phyloP scores from a whole-genome alignment of 2,113 vertebrate species.

The Tichodroma muraria region DNA sequence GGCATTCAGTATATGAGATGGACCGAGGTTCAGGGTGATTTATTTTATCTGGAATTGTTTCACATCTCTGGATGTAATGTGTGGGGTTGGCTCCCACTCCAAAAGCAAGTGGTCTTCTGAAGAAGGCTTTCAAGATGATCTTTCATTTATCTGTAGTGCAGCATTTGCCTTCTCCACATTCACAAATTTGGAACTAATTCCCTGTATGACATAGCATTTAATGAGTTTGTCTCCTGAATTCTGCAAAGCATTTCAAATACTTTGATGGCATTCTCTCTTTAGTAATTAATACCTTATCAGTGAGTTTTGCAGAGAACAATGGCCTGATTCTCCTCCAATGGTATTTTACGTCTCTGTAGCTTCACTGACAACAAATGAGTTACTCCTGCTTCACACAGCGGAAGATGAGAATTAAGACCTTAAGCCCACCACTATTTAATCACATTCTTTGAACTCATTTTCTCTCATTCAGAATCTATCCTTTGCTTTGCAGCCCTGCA shows the following conservation, averaged over 20 bases:
- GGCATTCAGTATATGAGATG: neutral
- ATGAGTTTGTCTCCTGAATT: slow-evolving; percentile 56
- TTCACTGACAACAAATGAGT: slow-evolving; percentile 21
- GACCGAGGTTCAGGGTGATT: slow-evolving; percentile 38
- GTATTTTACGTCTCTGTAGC: slow-evolving; percentile 33
- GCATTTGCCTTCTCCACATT: neutral
- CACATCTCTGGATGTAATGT: neutral
- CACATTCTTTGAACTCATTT: slow-evolving; percentile 8
- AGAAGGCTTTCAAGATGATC: neutral
- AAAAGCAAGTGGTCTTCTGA: neutral
- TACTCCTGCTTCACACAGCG: neutral
- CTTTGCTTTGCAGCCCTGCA: neutral
- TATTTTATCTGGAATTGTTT: slow-evolving; percentile 42
- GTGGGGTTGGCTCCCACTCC: neutral
- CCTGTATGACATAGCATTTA: slow-evolving; percentile 26
- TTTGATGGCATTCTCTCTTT: slow-evolving; percentile 53
- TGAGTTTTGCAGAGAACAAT: slow-evolving; percentile 46
- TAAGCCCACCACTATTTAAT: slow-evolving; percentile 30
- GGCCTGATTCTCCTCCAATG: slow-evolving; percentile 35
- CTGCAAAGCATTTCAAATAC: slow-evolving; percentile 55
- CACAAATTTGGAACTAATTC: slow-evolving; percentile 48
- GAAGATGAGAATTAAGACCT: slow-evolving; percentile 25
- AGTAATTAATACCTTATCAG: slow-evolving; percentile 63
- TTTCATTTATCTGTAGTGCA: slow-evolving; percentile 8
- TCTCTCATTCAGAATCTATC: slow-evolving; percentile 9